Base-by-base conservation (phyloP, 2,888 invertebrate species). In the Drosophila neonasuta region DNA sequence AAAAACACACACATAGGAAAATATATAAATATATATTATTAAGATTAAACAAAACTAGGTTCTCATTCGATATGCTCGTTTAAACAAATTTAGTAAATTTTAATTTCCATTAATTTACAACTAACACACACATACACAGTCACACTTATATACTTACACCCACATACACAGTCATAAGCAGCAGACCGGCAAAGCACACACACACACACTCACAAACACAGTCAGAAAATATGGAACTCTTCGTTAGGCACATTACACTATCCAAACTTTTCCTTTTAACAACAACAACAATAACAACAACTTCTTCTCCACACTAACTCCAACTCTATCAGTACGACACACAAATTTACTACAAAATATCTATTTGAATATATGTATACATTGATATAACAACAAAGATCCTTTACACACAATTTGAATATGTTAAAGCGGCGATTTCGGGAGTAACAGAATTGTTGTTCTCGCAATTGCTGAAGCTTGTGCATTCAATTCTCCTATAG, bases 11-110 rank as follows among this genome's bases (percentile, higher is more conserved):
- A 51, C 30, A 57, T 48, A 64, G 65, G 66, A 24, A 56, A 17
- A 65, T 60, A 75, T 49, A 71, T 42, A 59, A 50, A 64, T 44
- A 70, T 51, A 65, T 52, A 73, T 50, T 67, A 45, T 80, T 67
- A 80, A 78, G 64, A 66, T 71, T 66, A 66, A 56, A 65, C 36
- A 42, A 62, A 60, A 52, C 44, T 74, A 67, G 75, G 61, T 63
- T 77, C 67, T 68, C 52, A 66, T 71, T 81, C 45, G 54, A 54
- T 50, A 60, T 56, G 44, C 39, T 41, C 39, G 39, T 20, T 46
- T 46, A 39, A 46, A 46, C 39, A 42, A 17, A 5, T 56, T 56
- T 45, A 45, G 24, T n/a, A 34, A 56, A 57, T 60, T 60, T 52
- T 13, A 30, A 54, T 49, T 59, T 51, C 39, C 46, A 46, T 48